Evolutionary conservation across 2,888 invertebrate species (phyloP), one percentile per base, ranked within the genome.

Genomic region (Nycteola revayana): DNA sequence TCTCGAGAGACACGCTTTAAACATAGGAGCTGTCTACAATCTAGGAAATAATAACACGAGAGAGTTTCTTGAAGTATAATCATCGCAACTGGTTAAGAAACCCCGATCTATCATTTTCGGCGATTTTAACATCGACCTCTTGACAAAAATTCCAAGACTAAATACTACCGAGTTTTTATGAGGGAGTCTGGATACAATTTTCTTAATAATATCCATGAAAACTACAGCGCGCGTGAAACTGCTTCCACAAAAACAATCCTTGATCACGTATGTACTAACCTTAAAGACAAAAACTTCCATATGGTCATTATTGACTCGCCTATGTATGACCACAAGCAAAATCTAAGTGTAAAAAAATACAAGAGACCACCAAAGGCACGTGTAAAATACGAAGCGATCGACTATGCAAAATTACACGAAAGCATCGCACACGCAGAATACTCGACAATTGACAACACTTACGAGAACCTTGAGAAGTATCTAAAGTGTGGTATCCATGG

Each of bases 11-110:
- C 6, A 10, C 7, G 10, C 35, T 0, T 24, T 54, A 1, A 40
- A 49, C 7, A 27, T 53, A 25, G 59, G 53, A 8, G 25, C 46
- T 7, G 25, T 55, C 1, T 58, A 55, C 30, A 44, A 50, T 6
- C 34, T 28, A 1, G 28, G 20, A 6, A 18, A 25, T 8, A 28
- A 17, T 1, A 28, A 28, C 7, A 10, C 9, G 1, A 27, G 9
- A 1, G 8, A 24, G 1, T 28, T 34, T 9, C 34, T 34, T 11
- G 21, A 32, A 9, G 9, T 10, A 11, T 26, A 32, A 4, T 9
- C 9, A 20, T 3, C 1, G n/a, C 32, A 32, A 25, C 11, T 25
- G 6, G 20, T n/a, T 11, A 32, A 20, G 10, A 25, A 10, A 20
- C 7, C 7, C 1, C 10, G 7, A 22, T 21, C 1, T 5, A 18